Percentiles rank a stretch among this genome's conserved stretches.
Conservation (phyloP, 2,113 vertebrate genomes). For the Oophaga pumilio region DNA sequence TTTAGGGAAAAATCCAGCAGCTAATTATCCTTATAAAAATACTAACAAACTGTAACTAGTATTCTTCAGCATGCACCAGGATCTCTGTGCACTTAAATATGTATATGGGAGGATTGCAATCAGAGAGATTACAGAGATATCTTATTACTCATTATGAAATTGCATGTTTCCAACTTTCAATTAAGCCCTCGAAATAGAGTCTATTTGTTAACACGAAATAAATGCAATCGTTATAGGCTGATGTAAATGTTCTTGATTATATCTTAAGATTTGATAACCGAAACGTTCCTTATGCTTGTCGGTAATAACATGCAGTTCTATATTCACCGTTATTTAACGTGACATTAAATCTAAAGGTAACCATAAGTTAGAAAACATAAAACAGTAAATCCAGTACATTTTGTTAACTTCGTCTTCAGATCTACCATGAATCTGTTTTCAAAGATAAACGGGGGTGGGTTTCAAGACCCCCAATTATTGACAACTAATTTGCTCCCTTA, state of each 20-base stretch:
- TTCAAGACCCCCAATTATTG: too few relatives aligned
- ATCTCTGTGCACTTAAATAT: conserved; percentile 41
- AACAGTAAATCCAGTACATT: neutral
- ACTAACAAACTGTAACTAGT: conserved; percentile 27
- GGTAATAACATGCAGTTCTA: neutral
- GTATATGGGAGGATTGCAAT: conserved; percentile 55
- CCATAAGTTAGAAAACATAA: neutral
- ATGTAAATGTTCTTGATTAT: conserved; percentile 48
- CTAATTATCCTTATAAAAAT: conserved; percentile 1
- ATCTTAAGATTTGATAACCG: conserved; percentile 16
- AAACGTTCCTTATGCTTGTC: conserved; percentile 7
- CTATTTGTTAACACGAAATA: conserved; percentile 49
- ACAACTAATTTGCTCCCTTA: too few relatives aligned
- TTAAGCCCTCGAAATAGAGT: conserved; percentile 56
- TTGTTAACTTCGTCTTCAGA: neutral
- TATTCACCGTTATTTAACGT: neutral
- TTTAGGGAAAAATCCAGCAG: neutral
- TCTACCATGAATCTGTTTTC: too few relatives aligned
- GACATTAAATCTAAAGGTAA: neutral
- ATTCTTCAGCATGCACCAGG: neutral
- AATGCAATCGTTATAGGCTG: conserved; percentile 50
- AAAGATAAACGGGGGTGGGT: too few relatives aligned
- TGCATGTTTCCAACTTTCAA: conserved; percentile 55
- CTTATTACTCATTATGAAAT: conserved; percentile 57
- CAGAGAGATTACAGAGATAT: conserved; percentile 50